phyloP scores from a whole-genome alignment of 2,113 vertebrate genomes.

The Trinectes maculatus region DNA sequence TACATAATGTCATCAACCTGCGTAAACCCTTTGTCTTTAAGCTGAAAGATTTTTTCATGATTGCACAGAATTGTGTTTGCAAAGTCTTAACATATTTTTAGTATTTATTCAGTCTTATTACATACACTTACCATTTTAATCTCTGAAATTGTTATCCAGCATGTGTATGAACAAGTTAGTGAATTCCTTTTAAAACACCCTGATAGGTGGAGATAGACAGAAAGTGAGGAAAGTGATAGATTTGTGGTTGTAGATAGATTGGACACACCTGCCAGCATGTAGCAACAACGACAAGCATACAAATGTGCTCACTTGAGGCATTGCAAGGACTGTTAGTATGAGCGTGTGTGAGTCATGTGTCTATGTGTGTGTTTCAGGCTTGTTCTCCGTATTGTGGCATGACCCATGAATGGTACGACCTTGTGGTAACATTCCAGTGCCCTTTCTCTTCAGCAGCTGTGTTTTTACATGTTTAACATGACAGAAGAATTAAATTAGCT shows the following conservation, averaged over 20 bases:
- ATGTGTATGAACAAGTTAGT: constrained; percentile 41
- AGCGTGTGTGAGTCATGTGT: constrained; percentile 16
- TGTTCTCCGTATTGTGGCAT: constrained; percentile 22
- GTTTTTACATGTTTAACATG: background rate
- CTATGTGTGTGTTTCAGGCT: constrained; percentile 16
- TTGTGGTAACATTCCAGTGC: constrained; percentile 43
- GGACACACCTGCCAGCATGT: constrained; percentile 20
- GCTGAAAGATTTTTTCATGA: background rate
- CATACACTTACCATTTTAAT: background rate
- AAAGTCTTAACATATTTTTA: background rate
- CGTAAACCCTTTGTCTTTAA: background rate
- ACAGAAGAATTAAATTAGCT: constrained; percentile 6
- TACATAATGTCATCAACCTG: constrained; percentile 25
- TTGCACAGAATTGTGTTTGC: background rate
- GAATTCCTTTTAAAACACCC: constrained; percentile 20
- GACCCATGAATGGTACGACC: constrained; percentile 36
- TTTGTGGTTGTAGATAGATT: constrained; percentile 17
- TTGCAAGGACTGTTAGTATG: constrained; percentile 17
- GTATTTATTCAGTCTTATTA: background rate
- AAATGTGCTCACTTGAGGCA: constrained; percentile 8
- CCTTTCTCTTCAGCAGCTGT: constrained; percentile 21
- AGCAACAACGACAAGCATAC: constrained; percentile 24
- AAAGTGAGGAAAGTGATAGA: constrained; percentile 7
- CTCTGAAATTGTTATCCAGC: constrained; percentile 2
- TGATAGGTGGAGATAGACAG: background rate